phyloP scores from a whole-genome alignment of 1,140 invertebrate species.

The Atopsyche davidsoni region DNA sequence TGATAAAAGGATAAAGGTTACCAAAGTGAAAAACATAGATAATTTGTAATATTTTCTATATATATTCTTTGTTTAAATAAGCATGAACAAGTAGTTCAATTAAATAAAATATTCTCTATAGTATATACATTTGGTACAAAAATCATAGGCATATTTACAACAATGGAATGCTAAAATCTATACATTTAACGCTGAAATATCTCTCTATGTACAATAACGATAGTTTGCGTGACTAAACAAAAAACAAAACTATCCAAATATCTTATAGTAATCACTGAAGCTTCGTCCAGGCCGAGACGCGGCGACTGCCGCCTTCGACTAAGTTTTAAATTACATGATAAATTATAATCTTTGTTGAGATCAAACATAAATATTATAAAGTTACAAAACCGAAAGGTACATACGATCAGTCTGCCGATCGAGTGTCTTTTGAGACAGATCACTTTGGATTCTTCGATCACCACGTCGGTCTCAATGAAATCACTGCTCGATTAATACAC shows the following conservation, averaged over 20 bases:
- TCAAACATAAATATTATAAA: constrained; percentile 24
- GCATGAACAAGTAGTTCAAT: constrained; percentile 26
- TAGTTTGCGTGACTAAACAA: too few species aligned
- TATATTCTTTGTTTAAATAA: constrained; percentile 26
- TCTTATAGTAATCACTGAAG: too few species aligned
- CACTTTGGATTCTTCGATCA: constrained; percentile 14
- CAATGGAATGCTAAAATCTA: constrained; percentile 26
- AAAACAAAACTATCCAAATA: too few species aligned
- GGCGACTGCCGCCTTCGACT: too few species aligned
- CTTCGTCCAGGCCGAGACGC: too few species aligned
- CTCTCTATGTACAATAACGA: too few species aligned
- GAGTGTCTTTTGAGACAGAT: constrained; percentile 22
- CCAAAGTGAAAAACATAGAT: constrained; percentile 3
- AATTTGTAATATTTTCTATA: constrained; percentile 18
- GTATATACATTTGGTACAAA: constrained; percentile 29
- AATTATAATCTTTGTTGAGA: too few species aligned
- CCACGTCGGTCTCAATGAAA: not conserved
- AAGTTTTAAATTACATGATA: too few species aligned
- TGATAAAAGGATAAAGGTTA: constrained; percentile 3
- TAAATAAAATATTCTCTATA: constrained; percentile 28
- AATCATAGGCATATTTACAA: constrained; percentile 29
- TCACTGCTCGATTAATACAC: too few species aligned
- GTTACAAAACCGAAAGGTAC: constrained; percentile 21
- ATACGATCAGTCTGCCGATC: constrained; percentile 25
- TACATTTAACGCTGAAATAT: constrained; percentile 7